Evolutionary conservation across 2,888 invertebrate genomes (phyloP).

Genomic region (Epinotia ramella): DNA sequence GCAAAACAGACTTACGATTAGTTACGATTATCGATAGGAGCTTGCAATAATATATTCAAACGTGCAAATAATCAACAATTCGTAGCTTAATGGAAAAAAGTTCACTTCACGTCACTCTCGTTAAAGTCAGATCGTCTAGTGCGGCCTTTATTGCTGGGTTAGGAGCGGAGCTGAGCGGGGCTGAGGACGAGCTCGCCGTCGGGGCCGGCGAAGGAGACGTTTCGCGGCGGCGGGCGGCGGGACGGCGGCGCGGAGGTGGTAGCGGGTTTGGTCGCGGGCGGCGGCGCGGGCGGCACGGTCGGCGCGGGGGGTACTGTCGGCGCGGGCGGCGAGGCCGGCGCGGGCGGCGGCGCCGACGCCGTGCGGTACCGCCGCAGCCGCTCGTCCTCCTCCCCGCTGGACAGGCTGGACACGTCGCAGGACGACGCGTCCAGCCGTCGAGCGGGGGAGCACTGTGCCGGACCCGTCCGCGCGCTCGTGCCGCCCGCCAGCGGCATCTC

Average conservation of each 20-base stretch:
- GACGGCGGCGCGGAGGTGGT: slow-evolving; percentile 53
- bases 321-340: slow-evolving; percentile 45
- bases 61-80: slow-evolving; percentile 76
- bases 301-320: slow-evolving; percentile 48
- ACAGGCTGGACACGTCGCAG: slow-evolving; percentile 80
- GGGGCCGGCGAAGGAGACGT: slow-evolving; percentile 81
- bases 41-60: slow-evolving; percentile 74
- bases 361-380: slow-evolving; percentile 79
- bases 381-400: slow-evolving; percentile 83
- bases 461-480: slow-evolving; percentile 65
- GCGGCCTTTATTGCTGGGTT: slow-evolving; percentile 74
- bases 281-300: slow-evolving; percentile 50
- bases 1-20: slow-evolving; percentile 66
- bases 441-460: slow-evolving; percentile 80
- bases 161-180: slow-evolving; percentile 86
- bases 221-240: slow-evolving; percentile 72
- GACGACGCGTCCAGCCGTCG: slow-evolving; percentile 80
- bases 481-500: slow-evolving; percentile 79
- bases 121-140: slow-evolving; percentile 56
- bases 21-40: slow-evolving; percentile 65
- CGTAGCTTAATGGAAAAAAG: slow-evolving; percentile 66
- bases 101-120: slow-evolving; percentile 72
- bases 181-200: slow-evolving; percentile 87
- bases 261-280: slow-evolving; percentile 47
- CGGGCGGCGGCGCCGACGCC: slow-evolving; percentile 56